phyloP scores from a whole-genome alignment of 1,140 invertebrate genomes.

The Cotesia chilonis region DNA sequence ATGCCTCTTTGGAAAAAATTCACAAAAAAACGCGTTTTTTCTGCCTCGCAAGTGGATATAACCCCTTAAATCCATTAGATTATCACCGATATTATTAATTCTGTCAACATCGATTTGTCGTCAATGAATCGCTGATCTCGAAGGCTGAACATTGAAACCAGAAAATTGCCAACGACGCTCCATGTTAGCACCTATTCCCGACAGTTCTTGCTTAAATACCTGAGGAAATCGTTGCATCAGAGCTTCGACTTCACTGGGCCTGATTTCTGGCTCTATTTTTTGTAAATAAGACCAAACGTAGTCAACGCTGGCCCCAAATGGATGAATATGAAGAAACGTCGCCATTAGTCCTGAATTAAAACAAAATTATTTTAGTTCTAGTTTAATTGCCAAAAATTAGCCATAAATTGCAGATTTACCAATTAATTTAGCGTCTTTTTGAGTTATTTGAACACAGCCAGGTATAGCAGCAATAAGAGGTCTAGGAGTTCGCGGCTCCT shows the following conservation, averaged over 20 bases:
- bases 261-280: slow-evolving; percentile 74
- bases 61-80: no score
- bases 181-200: slow-evolving; percentile 79
- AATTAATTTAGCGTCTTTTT: slow-evolving; percentile 74
- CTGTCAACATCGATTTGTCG: background rate
- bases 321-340: slow-evolving; percentile 87
- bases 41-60: no score
- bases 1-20: no score
- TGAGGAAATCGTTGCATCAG: slow-evolving; percentile 78
- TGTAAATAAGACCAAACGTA: slow-evolving; percentile 86
- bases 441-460: slow-evolving; percentile 58
- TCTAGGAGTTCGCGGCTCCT: slow-evolving; percentile 61
- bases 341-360: slow-evolving; percentile 74
- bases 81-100: no score
- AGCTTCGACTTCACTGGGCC: slow-evolving; percentile 77
- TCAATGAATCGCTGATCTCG: slow-evolving; percentile 44
- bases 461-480: slow-evolving; percentile 46
- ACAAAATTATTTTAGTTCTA: no score
- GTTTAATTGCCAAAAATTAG: no score
- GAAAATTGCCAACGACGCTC: slow-evolving; percentile 82
- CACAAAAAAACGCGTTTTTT: no score
- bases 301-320: slow-evolving; percentile 84
- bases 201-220: slow-evolving; percentile 79
- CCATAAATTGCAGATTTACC: slow-evolving; percentile 46
- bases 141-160: slow-evolving; percentile 67